Evolutionary conservation across 2,113 vertebrate species (phyloP).

Genomic region (Scytalopus superciliaris): DNA sequence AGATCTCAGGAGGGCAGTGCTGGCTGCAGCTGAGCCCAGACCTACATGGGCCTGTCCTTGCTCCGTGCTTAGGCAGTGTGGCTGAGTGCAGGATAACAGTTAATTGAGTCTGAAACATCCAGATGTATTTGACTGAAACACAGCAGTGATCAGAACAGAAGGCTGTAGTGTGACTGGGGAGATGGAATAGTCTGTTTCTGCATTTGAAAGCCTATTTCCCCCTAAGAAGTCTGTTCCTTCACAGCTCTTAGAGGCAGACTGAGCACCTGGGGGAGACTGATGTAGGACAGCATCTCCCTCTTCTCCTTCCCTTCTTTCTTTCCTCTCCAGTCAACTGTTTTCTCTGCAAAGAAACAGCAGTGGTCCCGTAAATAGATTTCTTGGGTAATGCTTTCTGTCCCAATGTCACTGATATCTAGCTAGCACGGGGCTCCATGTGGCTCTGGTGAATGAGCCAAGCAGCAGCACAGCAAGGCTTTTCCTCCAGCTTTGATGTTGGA

Average conservation of each 20-base stretch:
- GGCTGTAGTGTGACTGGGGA: not conserved
- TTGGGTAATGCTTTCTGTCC: not conserved
- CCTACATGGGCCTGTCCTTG: fast-evolving
- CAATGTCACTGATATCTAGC: not conserved
- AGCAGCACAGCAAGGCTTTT: not conserved
- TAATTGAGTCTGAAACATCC: not conserved
- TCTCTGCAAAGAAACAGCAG: not conserved
- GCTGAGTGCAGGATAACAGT: fast-evolving
- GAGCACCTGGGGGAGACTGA: not conserved
- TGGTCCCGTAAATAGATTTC: not conserved
- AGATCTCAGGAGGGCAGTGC: fast-evolving
- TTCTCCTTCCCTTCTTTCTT: not conserved
- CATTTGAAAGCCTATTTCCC: not conserved
- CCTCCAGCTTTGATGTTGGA: not conserved
- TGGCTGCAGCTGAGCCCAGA: fast-evolving
- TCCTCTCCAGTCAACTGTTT: not conserved
- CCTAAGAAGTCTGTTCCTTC: not conserved
- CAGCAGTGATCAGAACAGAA: not conserved
- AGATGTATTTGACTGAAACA: not conserved
- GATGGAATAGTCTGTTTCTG: not conserved
- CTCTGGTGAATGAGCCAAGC: not conserved
- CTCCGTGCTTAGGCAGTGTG: fast-evolving
- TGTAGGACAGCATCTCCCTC: fast-evolving
- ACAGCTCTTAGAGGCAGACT: not conserved
- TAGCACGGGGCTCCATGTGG: not conserved